phyloP scores from a whole-genome alignment of 2,113 vertebrate genomes.

The Hiodon tergisus region DNA sequence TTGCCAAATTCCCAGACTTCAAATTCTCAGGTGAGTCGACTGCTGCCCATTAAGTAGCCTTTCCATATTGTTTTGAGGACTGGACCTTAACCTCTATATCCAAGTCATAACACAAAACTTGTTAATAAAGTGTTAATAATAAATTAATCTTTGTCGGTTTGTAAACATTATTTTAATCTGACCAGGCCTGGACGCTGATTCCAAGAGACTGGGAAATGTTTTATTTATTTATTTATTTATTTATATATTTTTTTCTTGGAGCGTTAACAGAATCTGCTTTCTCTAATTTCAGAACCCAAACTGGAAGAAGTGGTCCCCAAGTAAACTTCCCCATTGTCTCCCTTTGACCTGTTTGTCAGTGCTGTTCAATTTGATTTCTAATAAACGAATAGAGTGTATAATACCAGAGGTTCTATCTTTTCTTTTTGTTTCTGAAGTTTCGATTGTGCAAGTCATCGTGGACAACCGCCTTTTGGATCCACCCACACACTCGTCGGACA shows the following conservation, averaged over 20 bases:
- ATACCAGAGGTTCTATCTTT: background rate
- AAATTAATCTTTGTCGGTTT: background rate
- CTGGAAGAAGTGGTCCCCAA: conserved; percentile 53
- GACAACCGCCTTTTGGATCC: too few relatives aligned
- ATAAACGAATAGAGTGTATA: background rate
- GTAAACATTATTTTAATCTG: background rate
- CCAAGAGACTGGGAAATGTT: too few relatives aligned
- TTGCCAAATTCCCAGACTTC: conserved; percentile 79
- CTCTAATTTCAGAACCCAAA: conserved; percentile 49
- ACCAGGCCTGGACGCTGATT: background rate
- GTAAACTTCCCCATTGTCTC: conserved; percentile 38
- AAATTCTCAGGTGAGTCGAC: conserved; percentile 74
- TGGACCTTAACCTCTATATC: too few relatives aligned
- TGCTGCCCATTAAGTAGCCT: background rate
- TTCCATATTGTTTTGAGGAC: background rate
- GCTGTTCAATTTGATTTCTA: background rate
- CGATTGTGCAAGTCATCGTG: too few relatives aligned
- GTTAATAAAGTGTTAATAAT: too few relatives aligned
- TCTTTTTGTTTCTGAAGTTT: background rate
- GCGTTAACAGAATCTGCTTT: background rate
- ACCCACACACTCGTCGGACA: too few relatives aligned
- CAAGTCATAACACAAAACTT: too few relatives aligned
- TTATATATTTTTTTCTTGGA: background rate
- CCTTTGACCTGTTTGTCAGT: conserved; percentile 12
- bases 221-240: too few relatives aligned